Evolutionary conservation across 1,140 invertebrate species (phyloP).

Genomic region (Ceratina australensis): DNA sequence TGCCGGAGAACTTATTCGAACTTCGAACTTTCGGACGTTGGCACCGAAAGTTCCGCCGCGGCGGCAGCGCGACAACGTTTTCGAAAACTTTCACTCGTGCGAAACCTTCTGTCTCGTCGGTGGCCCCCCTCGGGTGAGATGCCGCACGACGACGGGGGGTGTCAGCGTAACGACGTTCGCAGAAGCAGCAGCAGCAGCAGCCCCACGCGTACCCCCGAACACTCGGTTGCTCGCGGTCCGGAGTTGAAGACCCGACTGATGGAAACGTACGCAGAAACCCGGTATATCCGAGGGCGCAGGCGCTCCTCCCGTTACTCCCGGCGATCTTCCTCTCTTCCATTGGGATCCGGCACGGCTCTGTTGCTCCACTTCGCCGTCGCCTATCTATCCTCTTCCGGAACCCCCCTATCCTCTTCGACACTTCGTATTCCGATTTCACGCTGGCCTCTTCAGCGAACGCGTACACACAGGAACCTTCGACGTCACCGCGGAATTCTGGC

Average conservation of each 20-base stretch:
- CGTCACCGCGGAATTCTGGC: no score
- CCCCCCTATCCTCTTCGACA: slow-evolving; percentile 54
- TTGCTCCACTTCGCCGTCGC: slow-evolving; percentile 19
- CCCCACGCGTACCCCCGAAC: slow-evolving; percentile 53
- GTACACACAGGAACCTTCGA: no score
- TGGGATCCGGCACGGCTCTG: slow-evolving; percentile 12
- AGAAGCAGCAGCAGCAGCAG: no score
- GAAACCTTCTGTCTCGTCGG: background rate
- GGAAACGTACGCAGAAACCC: slow-evolving; percentile 71
- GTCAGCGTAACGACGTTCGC: slow-evolving; percentile 26
- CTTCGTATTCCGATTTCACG: slow-evolving; percentile 32
- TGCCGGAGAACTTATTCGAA: background rate
- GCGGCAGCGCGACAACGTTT: background rate
- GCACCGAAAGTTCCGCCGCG: background rate
- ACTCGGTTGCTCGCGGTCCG: slow-evolving; percentile 72
- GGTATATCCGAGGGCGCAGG: slow-evolving; percentile 70
- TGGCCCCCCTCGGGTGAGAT: background rate
- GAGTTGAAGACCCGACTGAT: slow-evolving; percentile 76
- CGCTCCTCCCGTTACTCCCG: slow-evolving; percentile 57
- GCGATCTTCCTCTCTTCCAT: slow-evolving; percentile 51
- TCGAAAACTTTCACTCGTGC: slow-evolving; percentile 8
- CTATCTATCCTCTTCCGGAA: slow-evolving; percentile 44
- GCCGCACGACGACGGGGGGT: slow-evolving; percentile 35
- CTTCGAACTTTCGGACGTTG: background rate
- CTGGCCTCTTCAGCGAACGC: no score